These are phyloP conservation scores for Babylonia areolata DNA, from an alignment of 1,140 invertebrate genomes.

Conservation along the genomic window DNA sequence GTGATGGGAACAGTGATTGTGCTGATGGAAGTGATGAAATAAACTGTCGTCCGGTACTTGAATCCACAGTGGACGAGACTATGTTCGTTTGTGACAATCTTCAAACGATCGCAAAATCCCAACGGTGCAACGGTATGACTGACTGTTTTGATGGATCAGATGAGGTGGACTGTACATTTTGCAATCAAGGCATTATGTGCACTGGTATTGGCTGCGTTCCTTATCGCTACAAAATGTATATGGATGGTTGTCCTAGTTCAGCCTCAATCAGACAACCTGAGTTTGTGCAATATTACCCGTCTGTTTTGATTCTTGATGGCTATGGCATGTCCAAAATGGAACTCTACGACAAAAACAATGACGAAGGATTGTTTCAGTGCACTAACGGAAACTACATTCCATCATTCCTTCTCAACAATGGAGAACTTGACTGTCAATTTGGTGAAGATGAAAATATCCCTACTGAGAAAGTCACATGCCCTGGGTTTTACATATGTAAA, in stretches of 20 bases:
- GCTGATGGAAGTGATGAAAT: slow-evolving; percentile 37
- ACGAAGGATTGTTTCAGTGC: slow-evolving; percentile 24
- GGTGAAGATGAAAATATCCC: slow-evolving; percentile 39
- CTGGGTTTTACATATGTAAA: slow-evolving; percentile 30
- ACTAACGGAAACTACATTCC: slow-evolving; percentile 23
- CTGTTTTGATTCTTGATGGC: slow-evolving; percentile 31
- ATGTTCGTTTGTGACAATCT: slow-evolving; percentile 28
- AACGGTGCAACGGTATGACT: slow-evolving; percentile 34
- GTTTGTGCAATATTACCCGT: neutral
- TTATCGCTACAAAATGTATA: neutral
- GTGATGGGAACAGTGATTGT: slow-evolving; percentile 41
- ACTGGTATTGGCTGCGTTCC: slow-evolving; percentile 29
- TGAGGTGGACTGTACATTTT: slow-evolving; percentile 36
- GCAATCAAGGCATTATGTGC: slow-evolving; percentile 12
- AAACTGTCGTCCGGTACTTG: neutral
- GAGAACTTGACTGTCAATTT: slow-evolving; percentile 30
- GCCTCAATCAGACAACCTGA: neutral
- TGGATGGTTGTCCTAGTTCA: slow-evolving; percentile 9
- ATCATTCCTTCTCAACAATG: slow-evolving; percentile 38
- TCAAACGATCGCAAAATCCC: neutral
- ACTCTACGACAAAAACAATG: neutral
- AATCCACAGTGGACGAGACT: neutral
- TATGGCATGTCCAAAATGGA: slow-evolving; percentile 32
- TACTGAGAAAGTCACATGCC: slow-evolving; percentile 23
- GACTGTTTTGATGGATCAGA: slow-evolving; percentile 42